phyloP scores from a whole-genome alignment of 2,797 vertebrate species.

The Varecia variegata region DNA sequence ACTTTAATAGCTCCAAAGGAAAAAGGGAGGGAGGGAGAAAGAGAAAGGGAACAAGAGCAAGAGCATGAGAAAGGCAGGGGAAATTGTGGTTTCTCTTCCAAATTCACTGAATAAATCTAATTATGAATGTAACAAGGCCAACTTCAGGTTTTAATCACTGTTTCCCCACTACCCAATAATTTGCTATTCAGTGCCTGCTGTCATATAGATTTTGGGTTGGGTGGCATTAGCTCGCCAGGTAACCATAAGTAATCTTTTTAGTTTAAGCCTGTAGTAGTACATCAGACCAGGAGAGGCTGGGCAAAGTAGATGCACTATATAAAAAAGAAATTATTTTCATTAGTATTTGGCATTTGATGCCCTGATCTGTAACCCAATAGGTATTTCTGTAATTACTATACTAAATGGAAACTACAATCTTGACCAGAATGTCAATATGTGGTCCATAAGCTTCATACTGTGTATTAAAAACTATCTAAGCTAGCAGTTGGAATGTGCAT shows the following conservation, averaged over 20 bases:
- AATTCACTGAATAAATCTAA: conserved; percentile 55
- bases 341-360: conserved; percentile 59
- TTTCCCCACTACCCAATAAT: conserved; percentile 66
- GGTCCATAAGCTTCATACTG: background rate
- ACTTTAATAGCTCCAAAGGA: background rate
- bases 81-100: conserved; percentile 42
- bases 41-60: background rate
- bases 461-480: conserved; percentile 51
- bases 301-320: background rate
- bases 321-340: background rate
- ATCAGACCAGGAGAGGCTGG: background rate
- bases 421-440: background rate
- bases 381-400: background rate
- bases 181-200: conserved; percentile 60
- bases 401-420: background rate
- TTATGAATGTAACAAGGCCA: background rate
- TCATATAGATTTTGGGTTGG: conserved; percentile 29
- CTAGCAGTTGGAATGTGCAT: background rate
- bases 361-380: conserved; percentile 10
- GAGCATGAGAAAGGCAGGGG: background rate
- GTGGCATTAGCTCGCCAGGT: conserved; percentile 63
- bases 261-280: background rate
- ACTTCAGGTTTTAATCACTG: conserved; percentile 74
- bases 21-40: background rate
- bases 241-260: conserved; percentile 57